Evolutionary conservation across 2,888 invertebrate species (phyloP).

Genomic region (Scrobipalpa atriplicella): DNA sequence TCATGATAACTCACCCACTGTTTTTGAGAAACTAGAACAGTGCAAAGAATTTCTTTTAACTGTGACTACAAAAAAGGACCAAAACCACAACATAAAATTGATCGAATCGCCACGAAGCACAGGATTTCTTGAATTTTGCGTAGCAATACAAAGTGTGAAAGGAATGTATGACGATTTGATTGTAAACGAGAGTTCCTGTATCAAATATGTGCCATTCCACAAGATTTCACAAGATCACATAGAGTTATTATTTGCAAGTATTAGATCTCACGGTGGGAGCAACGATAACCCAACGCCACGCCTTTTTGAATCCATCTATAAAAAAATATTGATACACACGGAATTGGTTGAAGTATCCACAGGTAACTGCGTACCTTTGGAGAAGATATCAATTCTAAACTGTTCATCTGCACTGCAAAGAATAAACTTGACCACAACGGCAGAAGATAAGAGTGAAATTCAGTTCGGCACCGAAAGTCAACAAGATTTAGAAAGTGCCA

Average conservation of each 20-base stretch:
- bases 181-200: neutral
- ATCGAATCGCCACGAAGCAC: neutral
- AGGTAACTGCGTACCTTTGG: neutral
- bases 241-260: neutral
- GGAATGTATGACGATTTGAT: neutral
- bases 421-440: neutral
- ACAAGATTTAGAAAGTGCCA: too few species aligned
- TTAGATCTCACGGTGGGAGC: neutral
- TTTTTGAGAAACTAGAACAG: neutral
- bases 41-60: neutral
- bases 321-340: neutral
- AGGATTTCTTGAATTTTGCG: neutral
- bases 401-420: neutral
- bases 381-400: neutral
- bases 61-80: neutral
- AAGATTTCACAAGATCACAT: neutral
- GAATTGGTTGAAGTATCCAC: neutral
- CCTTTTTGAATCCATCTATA: neutral
- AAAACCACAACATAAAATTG: neutral
- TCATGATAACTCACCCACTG: neutral
- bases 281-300: neutral
- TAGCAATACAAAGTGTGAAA: neutral
- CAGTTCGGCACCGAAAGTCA: too few species aligned
- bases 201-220: neutral
- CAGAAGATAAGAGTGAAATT: constrained; percentile 20